Percentiles rank a stretch among this genome's conserved stretches.
Conservation (phyloP, 30 jellyfish, hydroid and myxozoan genomes). For the Aurelia aurita complex sp. Pacific region DNA sequence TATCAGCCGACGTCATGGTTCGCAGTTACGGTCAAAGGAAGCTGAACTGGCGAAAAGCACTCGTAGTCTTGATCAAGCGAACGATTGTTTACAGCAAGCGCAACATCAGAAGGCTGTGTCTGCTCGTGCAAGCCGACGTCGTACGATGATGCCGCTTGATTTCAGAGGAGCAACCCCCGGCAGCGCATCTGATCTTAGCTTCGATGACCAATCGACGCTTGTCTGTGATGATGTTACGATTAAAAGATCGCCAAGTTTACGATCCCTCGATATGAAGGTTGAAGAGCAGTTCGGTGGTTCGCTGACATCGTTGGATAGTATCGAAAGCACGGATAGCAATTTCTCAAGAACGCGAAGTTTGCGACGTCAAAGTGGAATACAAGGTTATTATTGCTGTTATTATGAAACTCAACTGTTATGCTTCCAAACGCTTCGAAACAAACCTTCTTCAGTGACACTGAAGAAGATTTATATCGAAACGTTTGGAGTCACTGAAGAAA, state of each 20-base stretch:
- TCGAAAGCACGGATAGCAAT: constrained; percentile 47
- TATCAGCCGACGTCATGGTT: constrained; percentile 26
- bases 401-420: no score
- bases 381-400: background rate
- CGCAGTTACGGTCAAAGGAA: constrained; percentile 25
- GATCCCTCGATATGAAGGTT: constrained; percentile 13
- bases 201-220: constrained; percentile 65
- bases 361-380: constrained; percentile 55
- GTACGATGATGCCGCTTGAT: constrained; percentile 23
- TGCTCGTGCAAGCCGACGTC: constrained; percentile 12
- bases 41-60: constrained; percentile 47
- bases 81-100: background rate
- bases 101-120: background rate
- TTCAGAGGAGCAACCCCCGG: background rate
- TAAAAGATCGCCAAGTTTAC: constrained; percentile 55
- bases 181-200: constrained; percentile 11
- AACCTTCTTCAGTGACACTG: no score
- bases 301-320: constrained; percentile 46
- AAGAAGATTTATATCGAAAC: no score
- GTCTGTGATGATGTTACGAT: constrained; percentile 58
- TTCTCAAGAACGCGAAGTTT: constrained; percentile 37
- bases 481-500: no score
- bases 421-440: no score
- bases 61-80: constrained; percentile 16
- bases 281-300: constrained; percentile 63